Evolutionary conservation across 2,113 vertebrate species (phyloP).

Genomic region (Thomomys bottae): DNA sequence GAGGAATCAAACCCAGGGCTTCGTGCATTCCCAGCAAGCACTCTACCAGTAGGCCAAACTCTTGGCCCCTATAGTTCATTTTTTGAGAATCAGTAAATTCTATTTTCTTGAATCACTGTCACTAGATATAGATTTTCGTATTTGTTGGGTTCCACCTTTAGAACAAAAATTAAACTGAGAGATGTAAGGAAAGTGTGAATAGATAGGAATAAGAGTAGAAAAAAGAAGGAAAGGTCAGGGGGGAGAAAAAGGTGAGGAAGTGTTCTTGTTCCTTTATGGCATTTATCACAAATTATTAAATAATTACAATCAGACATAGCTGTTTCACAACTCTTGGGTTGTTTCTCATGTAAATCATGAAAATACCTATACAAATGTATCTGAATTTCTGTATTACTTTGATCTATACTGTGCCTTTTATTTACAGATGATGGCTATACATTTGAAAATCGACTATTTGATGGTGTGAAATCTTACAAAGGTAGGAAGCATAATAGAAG

Average conservation of each 20-base stretch:
- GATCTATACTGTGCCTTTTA: background rate
- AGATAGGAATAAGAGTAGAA: background rate
- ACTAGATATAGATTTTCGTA: background rate
- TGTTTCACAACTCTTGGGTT: background rate
- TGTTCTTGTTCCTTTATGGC: background rate
- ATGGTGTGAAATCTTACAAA: slow-evolving; percentile 20
- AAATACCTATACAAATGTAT: background rate
- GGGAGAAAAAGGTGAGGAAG: background rate
- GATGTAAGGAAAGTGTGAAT: background rate
- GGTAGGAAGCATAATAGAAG: background rate
- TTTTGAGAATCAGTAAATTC: background rate
- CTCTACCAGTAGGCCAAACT: too few relatives aligned
- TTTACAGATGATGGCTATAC: slow-evolving; percentile 49
- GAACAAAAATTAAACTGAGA: slow-evolving; percentile 8
- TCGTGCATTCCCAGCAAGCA: too few relatives aligned
- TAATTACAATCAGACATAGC: background rate
- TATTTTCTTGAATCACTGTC: slow-evolving; percentile 28
- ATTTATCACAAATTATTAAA: background rate
- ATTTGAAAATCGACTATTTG: slow-evolving; percentile 35
- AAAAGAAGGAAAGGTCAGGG: background rate
- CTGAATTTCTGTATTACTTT: background rate
- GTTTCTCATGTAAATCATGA: slow-evolving; percentile 12
- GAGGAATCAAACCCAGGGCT: too few relatives aligned
- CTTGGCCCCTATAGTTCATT: too few relatives aligned
- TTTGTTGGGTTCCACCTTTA: background rate